Percentiles rank a stretch among this genome's conserved stretches.
Conservation (phyloP, 1,140 invertebrate species). For the Wiebesia pumilae region DNA sequence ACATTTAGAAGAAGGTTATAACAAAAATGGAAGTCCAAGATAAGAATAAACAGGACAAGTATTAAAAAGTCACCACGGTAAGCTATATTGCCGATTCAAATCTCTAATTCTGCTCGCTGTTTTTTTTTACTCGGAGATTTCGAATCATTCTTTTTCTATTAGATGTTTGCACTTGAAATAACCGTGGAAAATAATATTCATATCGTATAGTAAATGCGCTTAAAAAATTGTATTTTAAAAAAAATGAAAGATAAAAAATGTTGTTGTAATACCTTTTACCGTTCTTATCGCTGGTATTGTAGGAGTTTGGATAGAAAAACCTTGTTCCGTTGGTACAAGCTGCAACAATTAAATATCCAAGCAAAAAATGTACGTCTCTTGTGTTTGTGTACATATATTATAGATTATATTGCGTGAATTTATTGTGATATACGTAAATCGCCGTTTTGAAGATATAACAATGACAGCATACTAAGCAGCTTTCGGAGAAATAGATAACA, state of each 20-base stretch:
- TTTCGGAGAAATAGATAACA: not conserved
- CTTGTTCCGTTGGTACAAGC: not conserved
- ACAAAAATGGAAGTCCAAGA: not conserved
- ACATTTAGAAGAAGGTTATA: not conserved
- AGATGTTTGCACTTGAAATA: not conserved
- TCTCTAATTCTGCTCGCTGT: not conserved
- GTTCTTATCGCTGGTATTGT: not conserved
- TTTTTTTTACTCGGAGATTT: not conserved
- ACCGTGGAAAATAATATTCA: not conserved
- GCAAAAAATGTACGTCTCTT: too few species aligned
- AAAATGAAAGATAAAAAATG: not conserved
- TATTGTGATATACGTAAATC: not conserved
- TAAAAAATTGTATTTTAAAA: not conserved
- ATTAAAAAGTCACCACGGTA: not conserved
- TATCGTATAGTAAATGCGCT: not conserved
- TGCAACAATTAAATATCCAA: not conserved
- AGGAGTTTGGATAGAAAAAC: not conserved
- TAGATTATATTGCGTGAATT: not conserved
- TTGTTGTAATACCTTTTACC: too few species aligned
- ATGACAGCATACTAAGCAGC: not conserved
- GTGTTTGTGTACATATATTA: not conserved
- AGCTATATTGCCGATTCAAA: not conserved
- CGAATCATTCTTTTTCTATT: not conserved
- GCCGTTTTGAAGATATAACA: not conserved
- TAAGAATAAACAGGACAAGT: constrained; percentile 7